Evolutionary conservation across 1,140 invertebrate genomes (phyloP), one percentile per base, ranked within the genome.

Genomic region (Aleiodes sp.): DNA sequence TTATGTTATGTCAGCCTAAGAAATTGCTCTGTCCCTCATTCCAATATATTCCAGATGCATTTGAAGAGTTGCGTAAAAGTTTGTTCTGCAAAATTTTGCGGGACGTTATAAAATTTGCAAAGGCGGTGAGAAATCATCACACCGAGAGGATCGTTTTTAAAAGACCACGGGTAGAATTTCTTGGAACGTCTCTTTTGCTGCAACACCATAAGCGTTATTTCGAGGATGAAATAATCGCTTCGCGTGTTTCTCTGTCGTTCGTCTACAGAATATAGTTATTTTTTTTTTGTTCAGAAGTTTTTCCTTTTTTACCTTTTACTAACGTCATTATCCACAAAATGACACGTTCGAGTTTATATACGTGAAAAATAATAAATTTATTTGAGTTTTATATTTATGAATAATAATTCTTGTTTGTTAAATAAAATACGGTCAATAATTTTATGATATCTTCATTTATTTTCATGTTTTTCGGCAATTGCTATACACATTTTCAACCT

Each of bases 1-100:
- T 33, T 0, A 37, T 76, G 75, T 78, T 77, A 68, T 75, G 74
- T 77, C 76, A 77, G 78, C 21, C 21, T 12, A 52, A 21, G 26
- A 16, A 52, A 24, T 52, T 52, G 6, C 73, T 78, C 71, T 68
- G 65, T 59, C 73, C 57, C 29, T 41, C 68, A 72, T 79, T 83
- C 82, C 82, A 82, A 82, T 77, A 76, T 77, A 72, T 73, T 63
- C 75, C 82, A 84, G 82, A 75, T 73, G 46, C 67, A 66, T 59
- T 70, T 71, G 35, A n/a, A n/a, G n/a, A 19, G 39, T 68, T 33
- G 21, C 24, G 29, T 60, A 4, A 39, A 26, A 37, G 12, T 28
- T 33, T 26, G n/a, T 31, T 8, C 41, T 24, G 12, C 28, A 19
- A n/a, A n/a, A n/a, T n/a, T n/a, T n/a, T n/a, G 60, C 16, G 31